Conservation (phyloP, 92 coral and sea anemone species). For the Epizoanthus rinbou region DNA sequence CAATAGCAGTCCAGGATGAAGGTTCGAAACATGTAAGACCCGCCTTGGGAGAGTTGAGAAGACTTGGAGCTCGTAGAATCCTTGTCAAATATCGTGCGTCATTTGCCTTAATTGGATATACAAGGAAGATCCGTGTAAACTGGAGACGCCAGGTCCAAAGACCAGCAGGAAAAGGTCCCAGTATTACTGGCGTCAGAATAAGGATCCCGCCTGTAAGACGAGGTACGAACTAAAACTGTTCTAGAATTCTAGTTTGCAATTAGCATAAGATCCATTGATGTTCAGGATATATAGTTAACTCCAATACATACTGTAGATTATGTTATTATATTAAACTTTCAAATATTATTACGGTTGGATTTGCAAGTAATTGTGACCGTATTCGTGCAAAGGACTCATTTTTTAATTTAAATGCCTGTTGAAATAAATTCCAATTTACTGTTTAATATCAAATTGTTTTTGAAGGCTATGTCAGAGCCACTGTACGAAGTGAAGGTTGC, state of each 20-base stretch:
- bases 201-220: conserved; percentile 18
- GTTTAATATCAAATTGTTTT: too few species aligned
- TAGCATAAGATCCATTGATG: neutral
- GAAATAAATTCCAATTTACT: neutral
- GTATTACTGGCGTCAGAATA: conserved; percentile 19
- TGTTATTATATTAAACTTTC: too few species aligned
- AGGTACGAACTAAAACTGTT: neutral
- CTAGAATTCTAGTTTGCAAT: neutral
- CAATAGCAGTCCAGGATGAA: conserved; percentile 36
- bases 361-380: too few species aligned
- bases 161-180: conserved; percentile 5
- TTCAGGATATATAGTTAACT: too few species aligned
- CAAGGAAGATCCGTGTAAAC: conserved; percentile 25
- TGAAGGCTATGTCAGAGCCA: conserved; percentile 23
- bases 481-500: conserved; percentile 54
- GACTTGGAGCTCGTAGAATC: conserved; percentile 38
- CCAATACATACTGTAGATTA: too few species aligned
- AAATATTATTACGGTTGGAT: too few species aligned
- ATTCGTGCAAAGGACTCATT: neutral
- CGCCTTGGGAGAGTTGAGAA: conserved; percentile 21
- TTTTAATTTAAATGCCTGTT: neutral
- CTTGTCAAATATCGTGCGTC: conserved; percentile 21
- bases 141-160: conserved; percentile 37
- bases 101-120: conserved; percentile 42
- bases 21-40: conserved; percentile 7